Evolutionary conservation across 2,797 vertebrate genomes (phyloP).

Genomic region (Tragelaphus eurycerus): DNA sequence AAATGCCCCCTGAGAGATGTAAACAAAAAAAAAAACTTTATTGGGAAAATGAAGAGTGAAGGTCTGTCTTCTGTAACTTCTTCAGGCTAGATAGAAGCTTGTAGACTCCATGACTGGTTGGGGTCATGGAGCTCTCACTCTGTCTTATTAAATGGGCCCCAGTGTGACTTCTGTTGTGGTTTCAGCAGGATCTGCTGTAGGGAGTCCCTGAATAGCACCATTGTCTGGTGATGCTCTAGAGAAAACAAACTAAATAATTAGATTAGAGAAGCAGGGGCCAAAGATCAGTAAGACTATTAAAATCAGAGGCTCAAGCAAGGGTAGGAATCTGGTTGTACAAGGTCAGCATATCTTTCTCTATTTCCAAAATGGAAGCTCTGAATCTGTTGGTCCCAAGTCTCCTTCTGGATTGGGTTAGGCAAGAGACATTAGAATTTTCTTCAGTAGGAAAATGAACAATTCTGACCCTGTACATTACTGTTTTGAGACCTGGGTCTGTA

Average conservation of each 20-base stretch:
- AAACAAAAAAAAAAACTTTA: neutral
- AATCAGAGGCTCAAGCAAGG: neutral
- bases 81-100: neutral
- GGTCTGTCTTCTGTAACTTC: neutral
- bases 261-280: neutral
- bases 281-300: neutral
- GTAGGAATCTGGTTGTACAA: neutral
- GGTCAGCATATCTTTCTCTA: neutral
- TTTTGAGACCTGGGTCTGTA: neutral
- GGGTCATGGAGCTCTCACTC: neutral
- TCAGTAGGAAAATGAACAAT: neutral
- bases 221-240: neutral
- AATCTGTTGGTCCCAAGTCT: neutral
- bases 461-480: neutral
- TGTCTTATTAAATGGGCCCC: neutral
- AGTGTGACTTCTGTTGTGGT: neutral
- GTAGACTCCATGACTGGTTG: neutral
- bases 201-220: neutral
- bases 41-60: neutral
- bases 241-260: neutral
- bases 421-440: neutral
- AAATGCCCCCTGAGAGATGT: neutral
- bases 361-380: neutral
- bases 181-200: neutral
- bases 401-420: neutral